Evolutionary conservation across 1,140 invertebrate genomes (phyloP).

Genomic region (Nilaparvata lugens): DNA sequence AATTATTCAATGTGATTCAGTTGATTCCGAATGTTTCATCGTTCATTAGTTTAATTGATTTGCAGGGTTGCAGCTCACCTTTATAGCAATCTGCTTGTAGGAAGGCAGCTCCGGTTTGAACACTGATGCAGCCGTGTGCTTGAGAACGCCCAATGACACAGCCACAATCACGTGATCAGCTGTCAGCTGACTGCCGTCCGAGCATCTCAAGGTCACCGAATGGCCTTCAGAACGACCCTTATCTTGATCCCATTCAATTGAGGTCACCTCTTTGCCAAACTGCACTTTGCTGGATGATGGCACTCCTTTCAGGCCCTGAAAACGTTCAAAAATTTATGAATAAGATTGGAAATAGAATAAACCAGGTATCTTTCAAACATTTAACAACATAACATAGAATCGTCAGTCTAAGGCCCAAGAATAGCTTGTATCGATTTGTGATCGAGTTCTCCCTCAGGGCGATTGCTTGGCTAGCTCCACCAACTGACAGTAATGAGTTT

Average conservation of each 20-base stretch:
- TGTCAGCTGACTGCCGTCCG: slow-evolving; percentile 44
- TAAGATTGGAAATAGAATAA: no score
- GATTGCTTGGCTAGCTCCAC: no score
- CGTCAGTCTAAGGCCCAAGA: no score
- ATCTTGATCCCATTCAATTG: slow-evolving; percentile 36
- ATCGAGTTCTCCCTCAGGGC: no score
- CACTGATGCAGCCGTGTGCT: slow-evolving; percentile 40
- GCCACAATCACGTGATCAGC: slow-evolving; percentile 60
- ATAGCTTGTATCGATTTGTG: no score
- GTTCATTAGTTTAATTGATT: background rate
- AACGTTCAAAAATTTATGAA: slow-evolving; percentile 4
- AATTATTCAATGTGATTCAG: no score
- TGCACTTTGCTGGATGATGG: background rate
- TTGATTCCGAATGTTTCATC: no score
- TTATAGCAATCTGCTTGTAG: slow-evolving; percentile 49
- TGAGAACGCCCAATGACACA: slow-evolving; percentile 56
- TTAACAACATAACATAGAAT: no score
- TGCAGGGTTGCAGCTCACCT: slow-evolving; percentile 32
- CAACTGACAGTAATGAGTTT: no score
- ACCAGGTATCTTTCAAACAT: no score
- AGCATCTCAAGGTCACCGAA: slow-evolving; percentile 39
- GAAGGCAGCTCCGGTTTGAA: slow-evolving; percentile 51
- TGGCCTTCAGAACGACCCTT: background rate
- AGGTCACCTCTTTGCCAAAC: slow-evolving; percentile 36
- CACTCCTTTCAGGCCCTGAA: background rate